Percentiles rank a stretch among this genome's conserved stretches.
Evolutionary conservation across 2,888 invertebrate genomes (phyloP).

Genomic region (Lasioglossum villosulum): DNA sequence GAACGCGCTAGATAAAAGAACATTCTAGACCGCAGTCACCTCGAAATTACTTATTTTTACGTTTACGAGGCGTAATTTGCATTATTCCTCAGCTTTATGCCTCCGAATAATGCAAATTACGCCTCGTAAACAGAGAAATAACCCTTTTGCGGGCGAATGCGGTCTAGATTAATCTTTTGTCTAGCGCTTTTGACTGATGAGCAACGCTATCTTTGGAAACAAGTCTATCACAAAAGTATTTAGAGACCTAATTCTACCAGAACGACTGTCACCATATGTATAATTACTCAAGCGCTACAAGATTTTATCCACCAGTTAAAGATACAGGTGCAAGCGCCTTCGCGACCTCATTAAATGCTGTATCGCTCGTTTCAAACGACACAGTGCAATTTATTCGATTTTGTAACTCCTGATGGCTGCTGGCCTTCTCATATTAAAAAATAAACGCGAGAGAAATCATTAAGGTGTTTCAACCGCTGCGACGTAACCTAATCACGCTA

Average conservation of each 20-base stretch:
- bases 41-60: too few relatives aligned
- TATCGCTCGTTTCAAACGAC: not conserved
- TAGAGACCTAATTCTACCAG: not conserved
- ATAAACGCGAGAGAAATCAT: not conserved
- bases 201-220: too few relatives aligned
- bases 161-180: too few relatives aligned
- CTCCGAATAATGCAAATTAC: too few relatives aligned
- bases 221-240: too few relatives aligned
- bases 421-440: not conserved
- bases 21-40: too few relatives aligned
- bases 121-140: too few relatives aligned
- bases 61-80: too few relatives aligned
- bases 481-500: not conserved
- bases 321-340: not conserved
- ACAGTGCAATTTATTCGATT: not conserved
- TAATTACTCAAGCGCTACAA: not conserved
- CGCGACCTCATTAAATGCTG: not conserved
- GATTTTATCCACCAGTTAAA: not conserved
- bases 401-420: not conserved
- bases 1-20: too few relatives aligned
- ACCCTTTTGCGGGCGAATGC: too few relatives aligned
- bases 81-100: too few relatives aligned
- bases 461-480: not conserved
- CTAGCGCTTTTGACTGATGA: too few relatives aligned
- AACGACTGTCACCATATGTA: not conserved